Conservation (phyloP, 2,888 invertebrate genomes). For the Sthenelais limicola region DNA sequence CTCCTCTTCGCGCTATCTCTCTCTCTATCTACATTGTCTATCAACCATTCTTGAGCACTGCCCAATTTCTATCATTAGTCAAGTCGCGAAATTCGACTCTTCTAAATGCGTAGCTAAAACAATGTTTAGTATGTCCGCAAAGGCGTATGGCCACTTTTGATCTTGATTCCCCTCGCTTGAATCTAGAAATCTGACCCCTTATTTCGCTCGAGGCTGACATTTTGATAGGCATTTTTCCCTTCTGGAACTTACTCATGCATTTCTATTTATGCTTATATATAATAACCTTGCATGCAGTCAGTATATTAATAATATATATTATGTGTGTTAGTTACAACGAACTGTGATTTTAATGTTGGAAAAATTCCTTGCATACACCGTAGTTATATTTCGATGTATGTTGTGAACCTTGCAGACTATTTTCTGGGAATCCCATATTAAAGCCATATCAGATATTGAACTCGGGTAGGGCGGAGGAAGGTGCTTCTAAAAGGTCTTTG, state of each 20-base stretch:
- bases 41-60: conserved; percentile 21
- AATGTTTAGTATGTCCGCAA: conserved; percentile 26
- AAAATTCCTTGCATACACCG: too few species aligned
- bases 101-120: conserved; percentile 27
- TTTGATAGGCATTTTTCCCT: not conserved
- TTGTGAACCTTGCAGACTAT: too few species aligned
- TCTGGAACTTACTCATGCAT: not conserved
- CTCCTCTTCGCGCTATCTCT: conserved; percentile 15
- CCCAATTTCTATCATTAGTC: too few species aligned
- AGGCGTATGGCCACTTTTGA: not conserved
- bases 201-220: too few species aligned
- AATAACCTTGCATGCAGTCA: not conserved
- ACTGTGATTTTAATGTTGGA: too few species aligned
- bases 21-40: not conserved
- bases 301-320: too few species aligned
- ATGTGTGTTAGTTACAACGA: too few species aligned
- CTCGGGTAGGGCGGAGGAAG: not conserved
- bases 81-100: conserved; percentile 13
- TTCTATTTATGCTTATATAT: not conserved
- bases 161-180: not conserved
- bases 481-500: too few species aligned
- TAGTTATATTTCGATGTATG: too few species aligned
- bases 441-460: too few species aligned
- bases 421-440: too few species aligned
- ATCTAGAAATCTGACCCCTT: conserved; percentile 28